Percentiles rank a stretch among this genome's conserved stretches.
phyloP scores from a whole-genome alignment of 2,888 invertebrate genomes.

The Serrognathus titanus region DNA sequence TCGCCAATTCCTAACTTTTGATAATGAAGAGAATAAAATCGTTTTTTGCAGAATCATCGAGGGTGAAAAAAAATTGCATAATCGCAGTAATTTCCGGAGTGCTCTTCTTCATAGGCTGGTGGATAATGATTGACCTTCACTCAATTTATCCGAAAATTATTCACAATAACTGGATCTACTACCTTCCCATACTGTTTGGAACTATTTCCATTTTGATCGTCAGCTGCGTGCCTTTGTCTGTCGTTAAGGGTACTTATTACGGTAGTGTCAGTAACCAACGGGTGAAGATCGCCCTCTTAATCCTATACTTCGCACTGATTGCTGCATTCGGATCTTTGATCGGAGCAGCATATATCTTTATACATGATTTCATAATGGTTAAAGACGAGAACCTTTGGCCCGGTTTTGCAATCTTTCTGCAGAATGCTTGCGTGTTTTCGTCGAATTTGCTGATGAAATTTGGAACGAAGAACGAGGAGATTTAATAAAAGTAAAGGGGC shows the following conservation, averaged over 20 bases:
- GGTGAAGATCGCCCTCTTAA: conserved; percentile 22
- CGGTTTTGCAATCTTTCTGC: conserved; percentile 34
- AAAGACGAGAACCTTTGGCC: conserved; percentile 29
- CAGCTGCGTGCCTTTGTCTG: conserved; percentile 29
- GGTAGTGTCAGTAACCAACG: conserved; percentile 21
- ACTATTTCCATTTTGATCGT: conserved; percentile 29
- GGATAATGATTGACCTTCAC: conserved; percentile 36
- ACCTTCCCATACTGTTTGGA: conserved; percentile 31
- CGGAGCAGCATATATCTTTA: conserved; percentile 31
- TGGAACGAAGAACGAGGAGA: conserved; percentile 16
- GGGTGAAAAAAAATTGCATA: conserved; percentile 21
- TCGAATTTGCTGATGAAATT: conserved; percentile 31
- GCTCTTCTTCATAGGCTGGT: conserved; percentile 37
- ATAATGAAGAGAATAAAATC: too few species aligned
- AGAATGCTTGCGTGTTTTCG: conserved; percentile 33
- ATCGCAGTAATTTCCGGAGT: conserved; percentile 26
- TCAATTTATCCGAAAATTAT: conserved; percentile 20
- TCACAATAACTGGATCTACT: conserved; percentile 23
- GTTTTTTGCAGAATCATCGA: too few species aligned
- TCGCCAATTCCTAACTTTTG: too few species aligned
- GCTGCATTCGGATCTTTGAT: conserved; percentile 35
- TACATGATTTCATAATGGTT: conserved; percentile 34
- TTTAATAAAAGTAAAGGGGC: conserved; percentile 6
- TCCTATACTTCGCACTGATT: conserved; percentile 32
- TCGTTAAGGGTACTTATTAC: conserved; percentile 24